Conservation (phyloP, 2,888 invertebrate genomes). For the Plagodis pulveraria region DNA sequence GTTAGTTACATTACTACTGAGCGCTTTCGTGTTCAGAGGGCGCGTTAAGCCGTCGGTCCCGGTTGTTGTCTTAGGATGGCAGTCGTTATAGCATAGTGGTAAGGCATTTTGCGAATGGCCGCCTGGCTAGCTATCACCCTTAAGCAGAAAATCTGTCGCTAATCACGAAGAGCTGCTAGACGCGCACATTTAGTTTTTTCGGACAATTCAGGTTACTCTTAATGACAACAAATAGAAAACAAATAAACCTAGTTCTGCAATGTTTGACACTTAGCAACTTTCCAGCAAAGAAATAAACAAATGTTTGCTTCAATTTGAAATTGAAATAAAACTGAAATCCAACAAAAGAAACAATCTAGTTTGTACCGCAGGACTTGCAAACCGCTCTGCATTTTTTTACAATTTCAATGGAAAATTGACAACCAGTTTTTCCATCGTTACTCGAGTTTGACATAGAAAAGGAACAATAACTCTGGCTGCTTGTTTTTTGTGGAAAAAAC, state of each 20-base stretch:
- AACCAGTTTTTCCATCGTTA: conserved; percentile 11
- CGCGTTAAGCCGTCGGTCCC: too few relatives aligned
- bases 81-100: too few relatives aligned
- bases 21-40: too few relatives aligned
- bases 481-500: conserved; percentile 6
- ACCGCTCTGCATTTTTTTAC: conserved; percentile 8
- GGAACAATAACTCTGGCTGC: not conserved
- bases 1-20: too few relatives aligned
- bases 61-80: too few relatives aligned
- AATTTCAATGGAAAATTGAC: conserved; percentile 14
- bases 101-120: too few relatives aligned
- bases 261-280: not conserved
- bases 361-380: conserved; percentile 7
- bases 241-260: not conserved
- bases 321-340: conserved; percentile 1
- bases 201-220: not conserved
- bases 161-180: too few relatives aligned
- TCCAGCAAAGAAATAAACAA: not conserved
- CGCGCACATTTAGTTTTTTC: too few relatives aligned
- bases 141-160: too few relatives aligned
- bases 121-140: too few relatives aligned
- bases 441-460: conserved; percentile 5
- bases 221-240: not conserved
- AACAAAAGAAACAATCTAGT: conserved; percentile 12
- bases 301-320: conserved; percentile 5